Conservation (phyloP, 2,888 invertebrate species). For the Achlya flavicornis region DNA sequence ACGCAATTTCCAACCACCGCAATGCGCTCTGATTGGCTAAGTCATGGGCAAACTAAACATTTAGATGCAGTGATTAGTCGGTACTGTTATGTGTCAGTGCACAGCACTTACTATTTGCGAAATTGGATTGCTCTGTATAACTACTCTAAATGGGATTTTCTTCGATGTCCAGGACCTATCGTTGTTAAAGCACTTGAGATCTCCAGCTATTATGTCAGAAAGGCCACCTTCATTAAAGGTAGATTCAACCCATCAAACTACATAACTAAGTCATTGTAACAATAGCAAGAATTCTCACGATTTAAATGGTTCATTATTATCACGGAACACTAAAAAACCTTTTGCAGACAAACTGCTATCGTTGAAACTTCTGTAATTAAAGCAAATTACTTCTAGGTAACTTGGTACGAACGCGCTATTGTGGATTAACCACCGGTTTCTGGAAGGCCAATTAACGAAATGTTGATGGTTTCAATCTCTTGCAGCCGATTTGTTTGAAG, state of each 20-base stretch:
- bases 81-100: no score
- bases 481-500: no score
- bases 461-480: neutral
- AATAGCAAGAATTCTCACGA: neutral
- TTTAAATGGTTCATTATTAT: slow-evolving; percentile 12
- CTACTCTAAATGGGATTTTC: no score
- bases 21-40: no score
- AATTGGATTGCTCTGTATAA: no score
- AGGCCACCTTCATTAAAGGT: neutral
- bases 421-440: neutral
- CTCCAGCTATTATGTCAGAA: no score
- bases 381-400: slow-evolving; percentile 27
- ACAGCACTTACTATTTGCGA: no score
- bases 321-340: slow-evolving; percentile 23
- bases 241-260: neutral
- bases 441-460: neutral
- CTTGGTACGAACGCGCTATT: neutral
- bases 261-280: neutral
- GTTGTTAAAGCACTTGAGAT: no score
- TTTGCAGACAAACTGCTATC: slow-evolving; percentile 20
- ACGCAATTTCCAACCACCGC: no score
- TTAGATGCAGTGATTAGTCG: no score
- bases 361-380: slow-evolving; percentile 34
- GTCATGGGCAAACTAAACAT: no score
- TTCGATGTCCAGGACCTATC: no score